These are phyloP conservation scores for Melanerpes aurifrons DNA, from an alignment of 2,113 vertebrate genomes.

Conservation along the genomic window DNA sequence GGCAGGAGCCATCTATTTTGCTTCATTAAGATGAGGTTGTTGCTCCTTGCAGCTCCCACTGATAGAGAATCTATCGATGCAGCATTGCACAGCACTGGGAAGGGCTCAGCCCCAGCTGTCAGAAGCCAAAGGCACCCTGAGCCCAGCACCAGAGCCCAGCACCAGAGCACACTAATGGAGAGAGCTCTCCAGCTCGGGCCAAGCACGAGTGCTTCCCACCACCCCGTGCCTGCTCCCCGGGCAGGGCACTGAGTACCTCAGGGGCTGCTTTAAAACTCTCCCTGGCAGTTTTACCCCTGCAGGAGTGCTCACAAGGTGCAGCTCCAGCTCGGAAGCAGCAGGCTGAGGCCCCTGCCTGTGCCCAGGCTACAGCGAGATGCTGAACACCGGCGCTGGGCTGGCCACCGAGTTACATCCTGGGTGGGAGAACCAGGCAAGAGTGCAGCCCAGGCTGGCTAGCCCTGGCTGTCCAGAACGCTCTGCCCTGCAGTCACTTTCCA, in stretches of 20 bases:
- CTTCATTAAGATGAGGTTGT: conserved; percentile 71
- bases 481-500: too few relatives aligned
- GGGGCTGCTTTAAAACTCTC: background rate
- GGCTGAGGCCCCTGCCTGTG: too few relatives aligned
- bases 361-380: too few relatives aligned
- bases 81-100: conserved; percentile 13
- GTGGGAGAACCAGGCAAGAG: too few relatives aligned
- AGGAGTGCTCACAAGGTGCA: too few relatives aligned
- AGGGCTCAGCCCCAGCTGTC: conserved; percentile 57
- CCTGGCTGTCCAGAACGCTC: too few relatives aligned
- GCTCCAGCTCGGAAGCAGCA: too few relatives aligned
- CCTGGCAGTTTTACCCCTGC: background rate
- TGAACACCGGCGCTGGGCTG: too few relatives aligned
- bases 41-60: conserved; percentile 63
- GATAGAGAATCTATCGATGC: conserved; percentile 59
- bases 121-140: conserved; percentile 54
- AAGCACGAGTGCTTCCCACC: background rate
- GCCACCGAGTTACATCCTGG: too few relatives aligned
- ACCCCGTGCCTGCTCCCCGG: background rate
- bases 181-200: conserved; percentile 8
- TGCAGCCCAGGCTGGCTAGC: too few relatives aligned
- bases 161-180: conserved; percentile 45
- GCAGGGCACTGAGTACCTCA: background rate
- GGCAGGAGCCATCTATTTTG: conserved; percentile 66
- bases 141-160: background rate